Percentiles rank a stretch among this genome's conserved stretches.
Evolutionary conservation across 2,888 invertebrate genomes (phyloP).

Genomic region (Exocentrus adspersus): DNA sequence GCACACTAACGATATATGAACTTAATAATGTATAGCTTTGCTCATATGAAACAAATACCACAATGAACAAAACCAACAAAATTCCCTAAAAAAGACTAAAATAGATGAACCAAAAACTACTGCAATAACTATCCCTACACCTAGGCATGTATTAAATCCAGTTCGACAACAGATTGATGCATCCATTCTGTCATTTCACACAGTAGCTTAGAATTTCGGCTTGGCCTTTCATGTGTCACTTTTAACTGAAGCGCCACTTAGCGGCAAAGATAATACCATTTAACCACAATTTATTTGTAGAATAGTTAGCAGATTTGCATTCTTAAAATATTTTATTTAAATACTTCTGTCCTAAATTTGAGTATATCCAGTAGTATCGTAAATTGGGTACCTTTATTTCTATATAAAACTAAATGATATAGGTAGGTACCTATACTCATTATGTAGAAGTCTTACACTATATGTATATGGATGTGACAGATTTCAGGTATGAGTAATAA

Average conservation of each 20-base stretch:
- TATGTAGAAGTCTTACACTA: slow-evolving; percentile 5
- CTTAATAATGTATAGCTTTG: too few species aligned
- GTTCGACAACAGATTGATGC: slow-evolving; percentile 14
- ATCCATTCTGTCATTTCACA: slow-evolving; percentile 1
- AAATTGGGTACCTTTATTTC: slow-evolving; percentile 25
- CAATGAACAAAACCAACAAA: too few species aligned
- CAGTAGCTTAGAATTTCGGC: slow-evolving; percentile 17
- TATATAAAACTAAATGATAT: slow-evolving; percentile 27
- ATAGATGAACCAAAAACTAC: too few species aligned
- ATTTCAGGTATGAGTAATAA: not conserved
- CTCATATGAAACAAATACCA: too few species aligned
- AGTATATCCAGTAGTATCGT: slow-evolving; percentile 25
- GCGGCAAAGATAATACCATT: slow-evolving; percentile 10
- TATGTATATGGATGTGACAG: not conserved
- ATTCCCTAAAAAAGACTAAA: too few species aligned
- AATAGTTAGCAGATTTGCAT: slow-evolving; percentile 19
- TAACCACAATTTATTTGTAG: slow-evolving; percentile 18
- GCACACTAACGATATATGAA: too few species aligned
- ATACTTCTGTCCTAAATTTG: slow-evolving; percentile 15
- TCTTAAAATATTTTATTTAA: slow-evolving; percentile 14
- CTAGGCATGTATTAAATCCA: not conserved
- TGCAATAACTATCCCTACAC: not conserved
- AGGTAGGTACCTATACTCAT: slow-evolving; percentile 7
- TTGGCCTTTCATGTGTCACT: slow-evolving; percentile 11
- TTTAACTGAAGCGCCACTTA: slow-evolving; percentile 5